Conservation (phyloP, 1,140 invertebrate genomes). For the Apis dorsata region DNA sequence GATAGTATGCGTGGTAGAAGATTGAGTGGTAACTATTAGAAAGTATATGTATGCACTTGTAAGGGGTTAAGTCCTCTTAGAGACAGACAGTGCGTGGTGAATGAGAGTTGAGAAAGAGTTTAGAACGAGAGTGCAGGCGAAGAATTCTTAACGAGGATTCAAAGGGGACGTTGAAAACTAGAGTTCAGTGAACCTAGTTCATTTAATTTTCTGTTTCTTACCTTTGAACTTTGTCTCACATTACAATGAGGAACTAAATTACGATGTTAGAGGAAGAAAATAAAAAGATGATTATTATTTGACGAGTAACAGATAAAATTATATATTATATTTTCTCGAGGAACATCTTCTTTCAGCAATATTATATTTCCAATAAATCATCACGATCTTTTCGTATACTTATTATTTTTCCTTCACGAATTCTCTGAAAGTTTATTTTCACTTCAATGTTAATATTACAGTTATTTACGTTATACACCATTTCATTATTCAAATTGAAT, state of each 20-base stretch:
- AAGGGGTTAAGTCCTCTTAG: constrained; percentile 6
- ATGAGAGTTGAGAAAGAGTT: constrained; percentile 15
- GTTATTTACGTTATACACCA: no score
- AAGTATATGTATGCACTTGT: constrained; percentile 6
- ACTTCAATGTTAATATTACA: no score
- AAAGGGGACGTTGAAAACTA: background rate
- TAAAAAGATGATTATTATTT: no score
- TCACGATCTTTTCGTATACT: no score
- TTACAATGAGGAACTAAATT: no score
- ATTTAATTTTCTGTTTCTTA: background rate
- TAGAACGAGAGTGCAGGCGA: background rate
- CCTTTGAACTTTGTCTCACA: background rate
- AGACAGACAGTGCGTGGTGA: constrained; percentile 9
- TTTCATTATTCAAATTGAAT: background rate
- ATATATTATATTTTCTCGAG: no score
- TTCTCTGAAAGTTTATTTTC: no score
- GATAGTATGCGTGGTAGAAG: background rate
- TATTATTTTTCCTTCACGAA: no score
- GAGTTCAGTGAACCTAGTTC: background rate
- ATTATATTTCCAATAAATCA: no score
- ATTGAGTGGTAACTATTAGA: constrained; percentile 1
- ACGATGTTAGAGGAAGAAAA: no score
- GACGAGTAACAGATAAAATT: no score
- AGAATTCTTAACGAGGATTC: constrained; percentile 16
- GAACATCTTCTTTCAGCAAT: background rate